A percentile compares a stretch with the other conserved stretches of the same genome.
phyloP scores from a whole-genome alignment of 2,888 invertebrate genomes.

The Melanostoma scalare region DNA sequence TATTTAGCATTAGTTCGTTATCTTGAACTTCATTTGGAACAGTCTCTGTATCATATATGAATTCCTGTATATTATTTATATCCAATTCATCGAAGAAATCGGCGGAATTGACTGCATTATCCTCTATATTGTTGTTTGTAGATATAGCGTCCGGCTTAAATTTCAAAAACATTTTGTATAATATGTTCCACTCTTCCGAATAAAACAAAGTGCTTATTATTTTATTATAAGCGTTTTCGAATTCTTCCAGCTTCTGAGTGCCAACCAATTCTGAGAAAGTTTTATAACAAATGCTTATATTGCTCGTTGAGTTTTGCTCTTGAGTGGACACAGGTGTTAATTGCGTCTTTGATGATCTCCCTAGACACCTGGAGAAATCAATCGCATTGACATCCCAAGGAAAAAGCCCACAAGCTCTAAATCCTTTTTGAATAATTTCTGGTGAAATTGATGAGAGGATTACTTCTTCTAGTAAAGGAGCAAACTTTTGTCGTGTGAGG shows the following conservation, averaged over 20 bases:
- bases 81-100: conserved; percentile 23
- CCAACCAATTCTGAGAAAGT: conserved; percentile 28
- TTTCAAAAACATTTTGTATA: conserved; percentile 37
- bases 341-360: conserved; percentile 26
- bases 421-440: conserved; percentile 18
- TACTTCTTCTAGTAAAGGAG: conserved; percentile 15
- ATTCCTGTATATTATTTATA: conserved; percentile 29
- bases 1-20: conserved; percentile 29
- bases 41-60: conserved; percentile 37
- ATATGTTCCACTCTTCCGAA: conserved; percentile 29
- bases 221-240: conserved; percentile 34
- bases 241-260: conserved; percentile 25
- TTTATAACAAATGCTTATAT: conserved; percentile 8
- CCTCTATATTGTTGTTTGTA: conserved; percentile 14
- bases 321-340: conserved; percentile 7
- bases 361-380: conserved; percentile 21
- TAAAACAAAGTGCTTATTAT: conserved; percentile 8
- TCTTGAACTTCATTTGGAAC: conserved; percentile 24
- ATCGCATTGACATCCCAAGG: conserved; percentile 32
- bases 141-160: conserved; percentile 24
- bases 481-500: conserved; percentile 21
- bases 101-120: conserved; percentile 18
- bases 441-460: conserved; percentile 16
- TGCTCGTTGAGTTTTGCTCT: conserved; percentile 17
- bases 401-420: conserved; percentile 33